These are phyloP conservation scores for Rhyacophila brunnea DNA, from an alignment of 1,140 invertebrate species.

Conservation along the genomic window DNA sequence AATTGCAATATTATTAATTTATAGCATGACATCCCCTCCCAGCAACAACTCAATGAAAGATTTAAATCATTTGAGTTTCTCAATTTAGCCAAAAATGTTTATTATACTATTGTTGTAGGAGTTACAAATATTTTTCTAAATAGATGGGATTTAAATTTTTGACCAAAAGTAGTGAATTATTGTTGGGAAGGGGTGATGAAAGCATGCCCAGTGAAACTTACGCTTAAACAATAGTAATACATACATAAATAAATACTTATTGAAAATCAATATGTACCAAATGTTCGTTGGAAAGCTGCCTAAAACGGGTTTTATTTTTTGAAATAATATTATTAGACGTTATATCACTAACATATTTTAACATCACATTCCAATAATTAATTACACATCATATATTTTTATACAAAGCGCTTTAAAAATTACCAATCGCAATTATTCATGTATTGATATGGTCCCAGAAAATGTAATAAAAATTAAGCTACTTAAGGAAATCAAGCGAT, in stretches of 20 bases:
- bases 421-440: background rate
- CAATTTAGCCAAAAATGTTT: too few species aligned
- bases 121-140: too few species aligned
- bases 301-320: background rate
- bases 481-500: background rate
- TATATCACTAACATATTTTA: background rate
- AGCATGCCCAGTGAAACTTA: too few species aligned
- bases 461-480: background rate
- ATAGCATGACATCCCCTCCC: background rate
- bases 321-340: background rate
- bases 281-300: background rate
- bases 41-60: background rate
- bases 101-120: too few species aligned
- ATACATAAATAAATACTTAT: too few species aligned
- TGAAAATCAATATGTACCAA: background rate
- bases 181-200: too few species aligned
- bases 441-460: slow-evolving; percentile 1
- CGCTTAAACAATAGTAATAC: too few species aligned
- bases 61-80: too few species aligned
- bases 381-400: background rate
- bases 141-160: too few species aligned
- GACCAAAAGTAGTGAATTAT: too few species aligned
- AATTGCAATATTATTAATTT: background rate
- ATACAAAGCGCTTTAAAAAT: background rate
- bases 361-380: slow-evolving; percentile 1